These are phyloP conservation scores for Microtus ochrogaster DNA, from an alignment of 2,113 vertebrate genomes.

Conservation along the genomic window DNA sequence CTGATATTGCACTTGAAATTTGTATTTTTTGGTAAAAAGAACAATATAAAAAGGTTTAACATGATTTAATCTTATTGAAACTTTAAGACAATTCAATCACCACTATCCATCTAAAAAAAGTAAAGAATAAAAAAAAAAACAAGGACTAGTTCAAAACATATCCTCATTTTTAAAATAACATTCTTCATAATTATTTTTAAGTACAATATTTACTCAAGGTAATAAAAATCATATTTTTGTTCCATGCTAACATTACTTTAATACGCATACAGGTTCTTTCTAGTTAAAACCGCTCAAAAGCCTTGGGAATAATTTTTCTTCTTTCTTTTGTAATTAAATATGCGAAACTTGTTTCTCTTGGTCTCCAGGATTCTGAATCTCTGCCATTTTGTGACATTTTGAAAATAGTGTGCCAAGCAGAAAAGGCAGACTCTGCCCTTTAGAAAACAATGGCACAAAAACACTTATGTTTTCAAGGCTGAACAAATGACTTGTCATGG, in stretches of 20 bases:
- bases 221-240: constrained; percentile 37
- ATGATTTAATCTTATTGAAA: background rate
- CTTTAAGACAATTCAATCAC: background rate
- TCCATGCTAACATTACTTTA: background rate
- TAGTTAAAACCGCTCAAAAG: background rate
- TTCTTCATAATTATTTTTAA: constrained; percentile 9
- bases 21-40: background rate
- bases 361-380: constrained; percentile 60
- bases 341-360: constrained; percentile 71
- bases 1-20: background rate
- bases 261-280: background rate
- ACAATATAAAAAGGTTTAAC: background rate
- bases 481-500: constrained; percentile 65
- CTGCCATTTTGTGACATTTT: constrained; percentile 80
- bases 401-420: constrained; percentile 70
- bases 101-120: background rate
- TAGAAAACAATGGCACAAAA: constrained; percentile 74
- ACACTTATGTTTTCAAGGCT: constrained; percentile 55
- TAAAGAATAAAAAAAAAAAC: background rate
- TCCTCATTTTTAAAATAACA: background rate
- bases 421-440: constrained; percentile 74
- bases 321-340: constrained; percentile 72
- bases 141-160: background rate
- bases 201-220: background rate
- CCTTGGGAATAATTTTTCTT: background rate